phyloP scores from a whole-genome alignment of 1,140 invertebrate species.

The Neodiprion lecontei region DNA sequence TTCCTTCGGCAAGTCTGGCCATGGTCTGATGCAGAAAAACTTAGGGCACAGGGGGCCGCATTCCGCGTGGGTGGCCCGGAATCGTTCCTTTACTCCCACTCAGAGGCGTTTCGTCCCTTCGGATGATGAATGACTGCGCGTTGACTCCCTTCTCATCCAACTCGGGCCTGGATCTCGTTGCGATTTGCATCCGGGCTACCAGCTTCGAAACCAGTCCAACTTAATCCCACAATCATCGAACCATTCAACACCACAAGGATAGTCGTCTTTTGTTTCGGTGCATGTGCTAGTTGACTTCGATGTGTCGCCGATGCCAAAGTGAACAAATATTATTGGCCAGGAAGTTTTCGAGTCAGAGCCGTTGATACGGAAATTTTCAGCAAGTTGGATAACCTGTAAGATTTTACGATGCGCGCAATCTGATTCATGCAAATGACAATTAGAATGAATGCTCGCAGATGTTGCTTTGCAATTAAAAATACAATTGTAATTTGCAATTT shows the following conservation, averaged over 20 bases:
- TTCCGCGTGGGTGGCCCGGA: slow-evolving; percentile 49
- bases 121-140: slow-evolving; percentile 45
- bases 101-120: slow-evolving; percentile 26
- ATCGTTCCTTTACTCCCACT: slow-evolving; percentile 12
- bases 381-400: too few relatives aligned
- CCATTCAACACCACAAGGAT: not conserved
- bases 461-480: too few relatives aligned
- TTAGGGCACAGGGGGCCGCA: not conserved
- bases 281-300: too few relatives aligned
- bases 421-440: too few relatives aligned
- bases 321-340: too few relatives aligned
- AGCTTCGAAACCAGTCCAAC: not conserved
- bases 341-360: too few relatives aligned
- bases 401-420: too few relatives aligned
- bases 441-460: too few relatives aligned
- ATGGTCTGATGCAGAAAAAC: not conserved
- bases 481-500: too few relatives aligned
- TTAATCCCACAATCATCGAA: not conserved
- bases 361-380: too few relatives aligned
- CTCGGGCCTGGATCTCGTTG: slow-evolving; percentile 28
- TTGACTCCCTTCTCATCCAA: slow-evolving; percentile 23
- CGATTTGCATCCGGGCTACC: slow-evolving; percentile 37
- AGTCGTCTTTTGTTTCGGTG: too few relatives aligned
- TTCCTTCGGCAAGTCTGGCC: slow-evolving; percentile 19
- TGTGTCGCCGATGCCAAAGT: too few relatives aligned